Evolutionary conservation across 1,140 invertebrate genomes (phyloP), one percentile per base, ranked within the genome.

Genomic region (Drosophila elegans): DNA sequence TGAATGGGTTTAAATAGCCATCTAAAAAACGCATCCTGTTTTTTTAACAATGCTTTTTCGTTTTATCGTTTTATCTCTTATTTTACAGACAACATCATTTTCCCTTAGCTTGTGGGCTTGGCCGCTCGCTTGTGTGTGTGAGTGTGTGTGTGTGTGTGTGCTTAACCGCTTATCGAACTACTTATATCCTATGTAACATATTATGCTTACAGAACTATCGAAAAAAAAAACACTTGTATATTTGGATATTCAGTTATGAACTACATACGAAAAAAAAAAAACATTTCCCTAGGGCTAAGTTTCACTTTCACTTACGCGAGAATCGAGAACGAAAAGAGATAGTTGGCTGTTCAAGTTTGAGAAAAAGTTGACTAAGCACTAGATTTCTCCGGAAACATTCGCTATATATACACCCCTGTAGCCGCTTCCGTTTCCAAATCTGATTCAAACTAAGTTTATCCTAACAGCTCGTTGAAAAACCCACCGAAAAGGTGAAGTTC

Each of bases 161-260:
- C 13, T 25, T 11, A 45, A 54, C 6, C 21, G 27, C 54, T 52
- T 56, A 39, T 25, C 48, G 1, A 45, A n/a, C 44, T 41, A 27
- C 21, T 25, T 80, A 77, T 41, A 56, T 41, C 44, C 38, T 71
- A 71, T 21, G 21, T 71, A 71, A 71, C 68, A 56, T 76, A 67
- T 55, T 74, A 38, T 49, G 21, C 79, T 81, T 78, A 81, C 3
- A 16, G 16, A 74, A 45, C 51, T 83, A 68, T 9, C 53, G 57
- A 71, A 54, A 62, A 74, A 74, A 72, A 76, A 75, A 67, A 59
- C 69, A 69, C 46, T 64, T 67, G 78, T 67, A 61, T 82, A 78
- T 83, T 80, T 80, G 77, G 77, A 84, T 82, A 82, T 57, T 73
- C 57, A 67, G 49, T 75, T 64, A 38, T 46, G 6, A 21, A 36